Evolutionary conservation across 1,140 invertebrate genomes (phyloP).

Genomic region (Orchesella cincta): DNA sequence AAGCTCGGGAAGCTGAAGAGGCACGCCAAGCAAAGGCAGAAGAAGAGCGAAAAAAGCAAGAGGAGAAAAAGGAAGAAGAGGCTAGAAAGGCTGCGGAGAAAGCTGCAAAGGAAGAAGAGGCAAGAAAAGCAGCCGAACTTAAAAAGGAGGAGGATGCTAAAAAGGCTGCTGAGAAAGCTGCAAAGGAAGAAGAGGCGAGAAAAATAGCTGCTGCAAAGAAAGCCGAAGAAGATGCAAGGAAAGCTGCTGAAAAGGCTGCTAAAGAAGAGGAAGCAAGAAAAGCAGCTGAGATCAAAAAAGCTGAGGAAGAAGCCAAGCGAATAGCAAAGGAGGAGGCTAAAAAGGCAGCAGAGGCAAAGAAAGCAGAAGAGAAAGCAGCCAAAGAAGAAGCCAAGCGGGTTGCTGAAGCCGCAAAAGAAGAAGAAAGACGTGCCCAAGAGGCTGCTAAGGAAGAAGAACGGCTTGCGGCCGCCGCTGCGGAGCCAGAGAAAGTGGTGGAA

Average conservation of each 20-base stretch:
- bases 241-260: neutral
- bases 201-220: conserved; percentile 38
- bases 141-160: conserved; percentile 27
- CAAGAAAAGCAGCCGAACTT: conserved; percentile 35
- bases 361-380: conserved; percentile 25
- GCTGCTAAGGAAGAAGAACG: conserved; percentile 29
- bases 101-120: conserved; percentile 17
- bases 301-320: conserved; percentile 35
- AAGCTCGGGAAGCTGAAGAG: conserved; percentile 51
- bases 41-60: conserved; percentile 9
- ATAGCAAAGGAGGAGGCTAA: neutral
- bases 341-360: conserved; percentile 33
- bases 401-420: conserved; percentile 30
- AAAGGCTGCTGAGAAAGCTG: neutral
- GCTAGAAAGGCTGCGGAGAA: conserved; percentile 31
- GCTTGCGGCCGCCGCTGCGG: neutral
- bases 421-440: neutral
- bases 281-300: conserved; percentile 25
- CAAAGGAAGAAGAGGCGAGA: conserved; percentile 23
- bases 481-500: conserved; percentile 6
- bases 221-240: neutral
- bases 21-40: conserved; percentile 9
- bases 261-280: conserved; percentile 7
- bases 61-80: conserved; percentile 16
- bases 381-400: conserved; percentile 12